Base-by-base conservation (phyloP, 1,140 invertebrate species). In the Tribolium madens region DNA sequence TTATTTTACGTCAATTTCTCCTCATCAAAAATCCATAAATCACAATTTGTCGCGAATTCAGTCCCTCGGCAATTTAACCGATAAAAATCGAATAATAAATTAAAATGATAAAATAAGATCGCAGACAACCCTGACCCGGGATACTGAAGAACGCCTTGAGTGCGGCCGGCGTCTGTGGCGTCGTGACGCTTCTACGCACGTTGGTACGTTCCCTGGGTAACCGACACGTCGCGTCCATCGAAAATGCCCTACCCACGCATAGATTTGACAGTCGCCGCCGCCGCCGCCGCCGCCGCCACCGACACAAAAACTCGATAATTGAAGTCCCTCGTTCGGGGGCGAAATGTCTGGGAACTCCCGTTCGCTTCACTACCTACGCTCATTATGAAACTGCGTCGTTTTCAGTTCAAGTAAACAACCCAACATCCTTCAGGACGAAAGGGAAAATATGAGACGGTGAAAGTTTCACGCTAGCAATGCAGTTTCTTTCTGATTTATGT, bases 141-240 rank as follows among this genome's bases (percentile, higher is more conserved):
- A 6, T 72, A 72, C 70, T 21, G 70, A 52, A 72, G 70, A 50
- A 52, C 46, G 70, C 70, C 70, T 72, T 72, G 70, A 72, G 70
- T 72, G 70, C 70, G 70, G 50, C 70, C 31, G 18, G 70, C 70
- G 70, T 72, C 70, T 50, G 18, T 31, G 12, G 70, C 70, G 70
- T 72, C 70, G 52, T 14, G 70, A 72, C 70, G 70, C 70, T 42
- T 17, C 70, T 72, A 72, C 70, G 70, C 70, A 72, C 46, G 26
- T 52, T 72, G 70, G 70, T 72, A 72, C 70, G 70, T 72, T 72
- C 70, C 70, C 70, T 72, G 46, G 70, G 70, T 72, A 72, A 72
- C 70, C 42, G 70, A 72, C 70, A 72, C 70, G 70, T 72, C 70
- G 70, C 70, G 70, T 72, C 70, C 70, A 72, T 50, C 42, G 70